Conservation (phyloP, 2,113 vertebrate genomes). For the Megaceryle torquata region DNA sequence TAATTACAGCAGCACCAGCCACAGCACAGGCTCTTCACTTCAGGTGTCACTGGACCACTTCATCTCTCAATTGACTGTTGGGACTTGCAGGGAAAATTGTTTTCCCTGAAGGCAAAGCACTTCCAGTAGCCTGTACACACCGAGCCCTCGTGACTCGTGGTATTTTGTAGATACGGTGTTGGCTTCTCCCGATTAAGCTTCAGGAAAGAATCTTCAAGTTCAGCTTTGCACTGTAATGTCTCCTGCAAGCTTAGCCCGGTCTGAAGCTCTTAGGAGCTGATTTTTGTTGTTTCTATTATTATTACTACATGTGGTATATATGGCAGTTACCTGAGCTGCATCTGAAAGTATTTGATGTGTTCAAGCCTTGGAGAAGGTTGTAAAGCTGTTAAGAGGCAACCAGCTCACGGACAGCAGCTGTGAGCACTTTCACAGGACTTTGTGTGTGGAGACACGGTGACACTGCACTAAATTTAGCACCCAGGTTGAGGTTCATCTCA, state of each 20-base stretch:
- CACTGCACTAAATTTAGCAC: neutral
- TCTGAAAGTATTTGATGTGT: neutral
- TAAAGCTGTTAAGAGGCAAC: neutral
- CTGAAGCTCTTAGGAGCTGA: neutral
- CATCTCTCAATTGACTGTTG: neutral
- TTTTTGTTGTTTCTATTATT: neutral
- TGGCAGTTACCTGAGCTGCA: neutral
- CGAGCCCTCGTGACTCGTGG: neutral
- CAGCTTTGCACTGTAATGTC: neutral
- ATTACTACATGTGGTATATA: neutral
- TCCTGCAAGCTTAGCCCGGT: neutral
- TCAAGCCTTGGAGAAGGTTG: neutral
- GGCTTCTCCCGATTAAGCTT: neutral
- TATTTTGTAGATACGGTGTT: neutral
- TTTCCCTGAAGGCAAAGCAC: neutral
- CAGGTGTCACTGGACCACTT: neutral
- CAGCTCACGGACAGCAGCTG: neutral
- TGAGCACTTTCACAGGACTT: neutral
- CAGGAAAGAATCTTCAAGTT: neutral
- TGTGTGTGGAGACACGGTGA: neutral
- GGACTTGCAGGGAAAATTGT: neutral
- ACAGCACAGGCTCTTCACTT: neutral
- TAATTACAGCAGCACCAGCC: neutral
- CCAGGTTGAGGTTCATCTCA: neutral
- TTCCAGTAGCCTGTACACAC: neutral